Percentiles rank a stretch among this genome's conserved stretches.
These are phyloP conservation scores for Astyanax mexicanus DNA, from an alignment of 2,797 vertebrate species.

Conservation along the genomic window DNA sequence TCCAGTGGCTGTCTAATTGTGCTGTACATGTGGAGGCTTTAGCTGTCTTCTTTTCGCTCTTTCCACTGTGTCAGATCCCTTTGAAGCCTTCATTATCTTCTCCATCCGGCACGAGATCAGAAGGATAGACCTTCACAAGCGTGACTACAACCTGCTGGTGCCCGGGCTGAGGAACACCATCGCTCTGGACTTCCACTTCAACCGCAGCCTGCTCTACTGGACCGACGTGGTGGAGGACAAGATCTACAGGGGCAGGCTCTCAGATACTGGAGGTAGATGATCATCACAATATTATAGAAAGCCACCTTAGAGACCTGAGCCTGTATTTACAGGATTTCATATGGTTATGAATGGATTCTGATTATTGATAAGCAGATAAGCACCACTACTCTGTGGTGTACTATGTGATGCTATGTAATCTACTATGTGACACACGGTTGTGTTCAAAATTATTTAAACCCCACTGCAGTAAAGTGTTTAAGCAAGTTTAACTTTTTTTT, in stretches of 20 bases:
- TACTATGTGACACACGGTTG: no score
- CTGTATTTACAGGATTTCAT: no score
- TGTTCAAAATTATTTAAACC: no score
- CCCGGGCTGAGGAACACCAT: conserved; percentile 97
- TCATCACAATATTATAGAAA: not conserved
- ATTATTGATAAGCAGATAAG: no score
- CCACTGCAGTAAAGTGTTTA: no score
- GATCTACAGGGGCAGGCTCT: conserved; percentile 95
- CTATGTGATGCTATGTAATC: no score
- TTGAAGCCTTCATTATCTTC: conserved; percentile 99
- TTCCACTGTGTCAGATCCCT: conserved; percentile 85
- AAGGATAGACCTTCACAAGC: conserved; percentile 96
- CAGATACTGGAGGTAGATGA: conserved; percentile 89
- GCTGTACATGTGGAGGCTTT: conserved; percentile 29
- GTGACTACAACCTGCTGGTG: conserved; percentile 96
- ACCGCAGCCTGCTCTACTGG: conserved; percentile 95
- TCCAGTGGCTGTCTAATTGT: conserved; percentile 16
- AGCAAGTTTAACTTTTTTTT: no score
- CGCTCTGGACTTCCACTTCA: conserved; percentile 98
- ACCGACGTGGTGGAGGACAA: conserved; percentile 99
- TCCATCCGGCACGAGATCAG: conserved; percentile 98
- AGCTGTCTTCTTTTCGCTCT: conserved; percentile 19
- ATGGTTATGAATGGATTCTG: no score
- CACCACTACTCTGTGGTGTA: no score
- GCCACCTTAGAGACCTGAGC: not conserved